Percentiles rank a stretch among this genome's conserved stretches.
These are phyloP conservation scores for Bicyclus anynana DNA, from an alignment of 1,140 invertebrate genomes.

Conservation along the genomic window DNA sequence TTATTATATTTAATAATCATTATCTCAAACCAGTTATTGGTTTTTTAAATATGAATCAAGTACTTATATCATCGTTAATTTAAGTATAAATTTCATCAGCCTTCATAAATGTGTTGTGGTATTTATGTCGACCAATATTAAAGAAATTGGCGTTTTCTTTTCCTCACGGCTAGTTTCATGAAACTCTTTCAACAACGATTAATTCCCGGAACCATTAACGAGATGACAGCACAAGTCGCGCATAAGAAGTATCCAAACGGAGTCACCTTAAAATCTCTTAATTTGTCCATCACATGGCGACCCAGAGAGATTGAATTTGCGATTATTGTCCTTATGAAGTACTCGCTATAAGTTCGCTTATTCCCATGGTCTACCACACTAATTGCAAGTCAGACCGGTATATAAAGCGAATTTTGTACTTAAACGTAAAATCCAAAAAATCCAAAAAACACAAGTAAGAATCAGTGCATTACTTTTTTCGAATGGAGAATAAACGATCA, in stretches of 20 bases:
- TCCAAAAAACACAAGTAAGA: too few relatives aligned
- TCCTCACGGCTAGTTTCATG: neutral
- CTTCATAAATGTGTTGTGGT: neutral
- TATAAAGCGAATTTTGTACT: constrained; percentile 67
- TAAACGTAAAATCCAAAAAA: constrained; percentile 69
- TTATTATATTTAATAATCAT: too few relatives aligned
- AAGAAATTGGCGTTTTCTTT: neutral
- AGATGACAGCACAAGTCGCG: constrained; percentile 41
- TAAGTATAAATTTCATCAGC: neutral
- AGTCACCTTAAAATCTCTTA: constrained; percentile 48
- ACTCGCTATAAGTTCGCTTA: constrained; percentile 26
- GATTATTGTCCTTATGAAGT: constrained; percentile 53
- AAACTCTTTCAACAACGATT: constrained; percentile 10
- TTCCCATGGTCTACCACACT: constrained; percentile 48
- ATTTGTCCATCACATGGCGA: constrained; percentile 45
- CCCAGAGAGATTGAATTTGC: constrained; percentile 46
- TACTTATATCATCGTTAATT: neutral
- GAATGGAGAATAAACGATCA: constrained; percentile 60
- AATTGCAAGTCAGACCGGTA: constrained; percentile 63
- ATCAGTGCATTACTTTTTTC: constrained; percentile 51
- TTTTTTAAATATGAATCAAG: too few relatives aligned
- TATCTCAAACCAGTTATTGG: too few relatives aligned
- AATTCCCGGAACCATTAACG: constrained; percentile 39
- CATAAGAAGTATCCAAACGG: constrained; percentile 32
- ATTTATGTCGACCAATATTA: neutral